Evolutionary conservation across 2,888 invertebrate species (phyloP), one percentile per base, ranked within the genome.

Genomic region (Melitaea athalia): DNA sequence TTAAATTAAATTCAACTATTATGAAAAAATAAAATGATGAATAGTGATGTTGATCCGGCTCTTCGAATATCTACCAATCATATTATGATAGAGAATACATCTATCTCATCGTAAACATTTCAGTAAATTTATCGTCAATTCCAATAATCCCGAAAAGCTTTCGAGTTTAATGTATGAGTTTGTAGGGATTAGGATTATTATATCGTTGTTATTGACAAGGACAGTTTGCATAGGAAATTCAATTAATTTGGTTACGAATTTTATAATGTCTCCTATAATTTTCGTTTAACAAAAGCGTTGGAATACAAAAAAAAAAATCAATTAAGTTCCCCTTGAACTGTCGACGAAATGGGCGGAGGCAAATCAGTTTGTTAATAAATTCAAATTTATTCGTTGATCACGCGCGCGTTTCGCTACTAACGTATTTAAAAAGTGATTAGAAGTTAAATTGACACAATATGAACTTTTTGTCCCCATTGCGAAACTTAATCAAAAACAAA

Each of bases 401-500:
- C 85, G 80, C 84, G 83, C 84, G 80, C 83, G 83, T 85, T 85
- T 86, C 84, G 79, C 79, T 82, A 79, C 88, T 92, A 92, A 92
- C 89, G 89, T 81, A 86, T 91, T 92, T 92, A 91, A 91, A 92
- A 92, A 92, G 91, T 91, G 91, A 91, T 92, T 92, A 92, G 87
- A 91, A 91, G 85, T 92, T 88, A 88, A 89, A 92, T 92, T 92
- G 92, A 91, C 91, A 92, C 91, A 92, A 90, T 91, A 91, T 87
- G 90, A 91, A 91, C 87, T 92, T 92, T 92, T 91, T 92, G 89
- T 90, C 81, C 82, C 81, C 79, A 78, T 80, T 77, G 73, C 79
- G 79, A 72, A 75, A 77, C 79, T 83, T 89, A 88, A 90, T 91
- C 85, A 86, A 83, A 86, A 86, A 84, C 83, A 79, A 82, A 85